These are phyloP conservation scores for Pinctada fucata DNA, from an alignment of 2,888 invertebrate species.

Conservation along the genomic window DNA sequence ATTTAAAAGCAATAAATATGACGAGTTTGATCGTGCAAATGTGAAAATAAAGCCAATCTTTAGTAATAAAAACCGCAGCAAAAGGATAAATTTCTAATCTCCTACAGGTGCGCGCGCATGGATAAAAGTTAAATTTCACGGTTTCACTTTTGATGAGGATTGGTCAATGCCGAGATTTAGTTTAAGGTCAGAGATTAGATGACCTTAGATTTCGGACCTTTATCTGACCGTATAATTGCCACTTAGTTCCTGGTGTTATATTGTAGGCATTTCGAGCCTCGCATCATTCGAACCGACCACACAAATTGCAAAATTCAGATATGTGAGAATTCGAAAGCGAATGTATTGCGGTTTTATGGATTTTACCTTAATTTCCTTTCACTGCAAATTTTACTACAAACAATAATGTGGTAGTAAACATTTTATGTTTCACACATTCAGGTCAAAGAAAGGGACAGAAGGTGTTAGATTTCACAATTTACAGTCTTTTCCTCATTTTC, in stretches of 20 bases:
- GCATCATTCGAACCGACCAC: not conserved
- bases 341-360: no score
- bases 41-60: not conserved
- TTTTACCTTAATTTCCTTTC: no score
- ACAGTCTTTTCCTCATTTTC: no score
- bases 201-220: not conserved
- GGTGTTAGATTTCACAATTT: no score
- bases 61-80: not conserved
- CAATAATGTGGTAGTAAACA: no score
- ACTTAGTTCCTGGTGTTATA: not conserved
- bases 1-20: not conserved
- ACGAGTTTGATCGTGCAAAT: not conserved
- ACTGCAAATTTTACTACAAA: no score
- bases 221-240: not conserved
- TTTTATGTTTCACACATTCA: no score
- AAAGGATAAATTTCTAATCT: conserved; percentile 1
- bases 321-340: no score
- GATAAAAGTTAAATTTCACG: not conserved
- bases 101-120: not conserved
- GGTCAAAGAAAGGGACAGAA: no score
- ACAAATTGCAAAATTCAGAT: not conserved
- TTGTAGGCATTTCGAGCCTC: not conserved
- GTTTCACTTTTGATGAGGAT: not conserved
- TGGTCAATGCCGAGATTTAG: not conserved
- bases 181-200: conserved; percentile 9